Conservation (phyloP, 2,113 vertebrate species). For the Tonatia bakeri region DNA sequence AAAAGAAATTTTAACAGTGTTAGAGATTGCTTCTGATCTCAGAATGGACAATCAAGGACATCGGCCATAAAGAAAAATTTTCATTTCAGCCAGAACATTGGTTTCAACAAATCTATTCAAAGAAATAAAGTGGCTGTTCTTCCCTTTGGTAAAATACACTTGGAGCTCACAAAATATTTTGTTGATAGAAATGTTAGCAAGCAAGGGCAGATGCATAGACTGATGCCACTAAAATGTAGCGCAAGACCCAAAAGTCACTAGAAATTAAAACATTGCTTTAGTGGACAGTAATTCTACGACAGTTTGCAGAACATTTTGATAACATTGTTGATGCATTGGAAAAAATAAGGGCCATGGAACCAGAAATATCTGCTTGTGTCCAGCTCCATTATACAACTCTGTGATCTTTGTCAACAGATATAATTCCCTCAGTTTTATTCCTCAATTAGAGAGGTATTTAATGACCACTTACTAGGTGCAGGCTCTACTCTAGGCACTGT, state of each 20-base stretch:
- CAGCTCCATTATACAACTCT: neutral
- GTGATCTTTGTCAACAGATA: neutral
- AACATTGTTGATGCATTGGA: neutral
- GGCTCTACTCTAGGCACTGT: neutral
- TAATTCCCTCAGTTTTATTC: neutral
- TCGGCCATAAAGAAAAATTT: constrained; percentile 42
- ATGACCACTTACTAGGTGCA: neutral
- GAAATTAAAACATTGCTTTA: neutral
- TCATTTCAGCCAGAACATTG: constrained; percentile 43
- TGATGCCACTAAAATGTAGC: neutral
- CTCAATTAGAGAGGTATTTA: neutral
- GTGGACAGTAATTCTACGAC: neutral
- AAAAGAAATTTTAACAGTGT: constrained; percentile 28
- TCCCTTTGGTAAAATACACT: constrained; percentile 42
- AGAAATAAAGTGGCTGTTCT: constrained; percentile 49
- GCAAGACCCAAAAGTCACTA: neutral
- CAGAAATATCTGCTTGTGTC: neutral
- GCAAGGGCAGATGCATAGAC: neutral
- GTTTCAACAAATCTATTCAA: constrained; percentile 61
- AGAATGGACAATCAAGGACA: constrained; percentile 47
- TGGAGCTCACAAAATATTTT: constrained; percentile 39
- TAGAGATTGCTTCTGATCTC: constrained; percentile 15
- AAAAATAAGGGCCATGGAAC: neutral
- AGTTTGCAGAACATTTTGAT: neutral
- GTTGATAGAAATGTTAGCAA: constrained; percentile 54